A percentile compares a stretch with the other conserved stretches of the same genome.
Evolutionary conservation across 1,140 invertebrate species (phyloP).

Genomic region (Ceratina japonica): DNA sequence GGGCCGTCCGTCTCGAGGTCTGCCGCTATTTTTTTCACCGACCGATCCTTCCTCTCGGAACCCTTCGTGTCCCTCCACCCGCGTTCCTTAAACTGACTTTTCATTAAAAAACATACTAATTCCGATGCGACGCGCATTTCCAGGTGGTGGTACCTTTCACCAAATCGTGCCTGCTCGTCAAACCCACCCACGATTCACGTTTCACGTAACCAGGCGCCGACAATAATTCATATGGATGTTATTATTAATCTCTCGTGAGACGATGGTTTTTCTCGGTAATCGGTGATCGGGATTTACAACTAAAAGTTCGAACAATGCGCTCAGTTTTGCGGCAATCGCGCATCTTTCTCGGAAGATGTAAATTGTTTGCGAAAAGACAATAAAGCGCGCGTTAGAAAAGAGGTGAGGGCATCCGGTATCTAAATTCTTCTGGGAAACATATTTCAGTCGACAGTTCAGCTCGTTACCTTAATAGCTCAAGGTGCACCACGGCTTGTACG

Average conservation of each 20-base stretch:
- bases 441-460: background rate
- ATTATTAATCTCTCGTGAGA: background rate
- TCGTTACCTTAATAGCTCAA: background rate
- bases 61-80: too few species aligned
- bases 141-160: too few species aligned
- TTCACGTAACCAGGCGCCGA: too few species aligned
- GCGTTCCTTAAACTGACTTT: too few species aligned
- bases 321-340: background rate
- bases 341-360: background rate
- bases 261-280: background rate
- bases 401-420: background rate
- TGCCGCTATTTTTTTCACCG: conserved; percentile 4
- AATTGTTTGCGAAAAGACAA: background rate
- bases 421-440: background rate
- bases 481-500: background rate
- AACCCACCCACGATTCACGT: too few species aligned
- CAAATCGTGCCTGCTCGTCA: too few species aligned
- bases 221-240: too few species aligned
- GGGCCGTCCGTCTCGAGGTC: conserved; percentile 40
- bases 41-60: too few species aligned
- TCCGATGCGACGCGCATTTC: too few species aligned
- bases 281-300: background rate
- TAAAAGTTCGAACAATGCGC: background rate
- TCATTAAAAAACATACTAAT: too few species aligned
- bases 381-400: too few species aligned